Evolutionary conservation across 2,797 vertebrate genomes (phyloP).

Genomic region (Poecilia wingei): DNA sequence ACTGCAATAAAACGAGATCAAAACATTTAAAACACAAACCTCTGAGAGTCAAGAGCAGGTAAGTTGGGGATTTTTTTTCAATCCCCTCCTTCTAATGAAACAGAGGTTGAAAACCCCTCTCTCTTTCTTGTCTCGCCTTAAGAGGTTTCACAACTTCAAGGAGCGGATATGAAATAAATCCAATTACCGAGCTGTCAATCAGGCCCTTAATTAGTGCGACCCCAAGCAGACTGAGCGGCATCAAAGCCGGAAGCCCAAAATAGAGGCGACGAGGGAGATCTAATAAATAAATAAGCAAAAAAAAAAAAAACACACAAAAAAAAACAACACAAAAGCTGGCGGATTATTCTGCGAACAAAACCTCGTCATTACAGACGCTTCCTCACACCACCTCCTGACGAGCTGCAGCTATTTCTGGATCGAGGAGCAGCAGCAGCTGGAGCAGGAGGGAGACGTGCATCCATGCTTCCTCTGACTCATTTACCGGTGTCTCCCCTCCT

Average conservation of each 20-base stretch:
- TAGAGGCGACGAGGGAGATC: slow-evolving; percentile 22
- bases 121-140: slow-evolving; percentile 39
- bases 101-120: slow-evolving; percentile 35
- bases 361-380: slow-evolving; percentile 39
- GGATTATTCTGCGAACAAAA: slow-evolving; percentile 27
- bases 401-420: slow-evolving; percentile 65
- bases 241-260: slow-evolving; percentile 56
- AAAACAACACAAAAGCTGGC: slow-evolving; percentile 12
- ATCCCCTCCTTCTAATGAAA: slow-evolving; percentile 27
- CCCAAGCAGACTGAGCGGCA: slow-evolving; percentile 60
- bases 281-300: background rate
- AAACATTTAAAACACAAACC: background rate
- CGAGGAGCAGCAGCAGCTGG: slow-evolving; percentile 38
- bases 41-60: slow-evolving; percentile 15
- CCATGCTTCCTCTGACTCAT: slow-evolving; percentile 41
- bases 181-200: slow-evolving; percentile 76
- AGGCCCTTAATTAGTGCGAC: slow-evolving; percentile 67
- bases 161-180: slow-evolving; percentile 77
- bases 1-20: slow-evolving; percentile 35
- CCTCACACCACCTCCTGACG: slow-evolving; percentile 51
- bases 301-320: background rate
- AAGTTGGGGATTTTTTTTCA: slow-evolving; percentile 23
- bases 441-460: slow-evolving; percentile 31
- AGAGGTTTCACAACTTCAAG: slow-evolving; percentile 74
- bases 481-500: background rate